Evolutionary conservation across 92 coral and sea anemone genomes (phyloP), one percentile per base, ranked within the genome.

Genomic region (Palythoa grandis): DNA sequence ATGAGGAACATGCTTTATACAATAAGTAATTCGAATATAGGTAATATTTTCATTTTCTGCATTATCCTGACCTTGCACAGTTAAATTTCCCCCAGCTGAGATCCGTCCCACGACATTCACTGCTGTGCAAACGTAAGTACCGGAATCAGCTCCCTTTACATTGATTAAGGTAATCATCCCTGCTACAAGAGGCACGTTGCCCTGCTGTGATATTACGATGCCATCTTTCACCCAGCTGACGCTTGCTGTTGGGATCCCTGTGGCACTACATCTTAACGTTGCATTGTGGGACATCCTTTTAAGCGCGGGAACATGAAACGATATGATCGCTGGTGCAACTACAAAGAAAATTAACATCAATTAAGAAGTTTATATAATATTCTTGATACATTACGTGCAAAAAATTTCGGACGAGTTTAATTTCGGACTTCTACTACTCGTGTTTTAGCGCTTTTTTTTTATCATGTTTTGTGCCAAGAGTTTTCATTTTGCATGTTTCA

Each of bases 61-160:
- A n/a, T 15, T 35, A 71, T 52, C 35, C 70, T 53, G 14, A 96
- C 99, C 98, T 93, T 96, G 98, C 54, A 96, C 90, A 0, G 96
- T 95, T 54, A 96, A 83, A 69, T 91, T 89, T 50, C 69, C 92
- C 38, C 17, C 82, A 70, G 56, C 83, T 63, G 88, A 58, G 3
- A 77, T 54, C 70, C 61, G 66, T 17, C 98, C 99, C 13, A 93
- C 98, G 5, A 91, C 89, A 83, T 95, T 96, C 11, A 71, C 70
- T 71, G 97, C 98, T 2, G 67, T 74, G 53, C 99, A 96, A 25
- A 91, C 38, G 65, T 96, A 95, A 29, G 85, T 76, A 4, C 99
- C 99, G 47, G 92, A 80, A 74, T 96, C 93, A 47, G 87, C 77
- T 50, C 87, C 60, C 70, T 54, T 23, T 1, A 92, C 83, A 43